Conservation (phyloP, 2,888 invertebrate species). For the Nomada ferruginata region DNA sequence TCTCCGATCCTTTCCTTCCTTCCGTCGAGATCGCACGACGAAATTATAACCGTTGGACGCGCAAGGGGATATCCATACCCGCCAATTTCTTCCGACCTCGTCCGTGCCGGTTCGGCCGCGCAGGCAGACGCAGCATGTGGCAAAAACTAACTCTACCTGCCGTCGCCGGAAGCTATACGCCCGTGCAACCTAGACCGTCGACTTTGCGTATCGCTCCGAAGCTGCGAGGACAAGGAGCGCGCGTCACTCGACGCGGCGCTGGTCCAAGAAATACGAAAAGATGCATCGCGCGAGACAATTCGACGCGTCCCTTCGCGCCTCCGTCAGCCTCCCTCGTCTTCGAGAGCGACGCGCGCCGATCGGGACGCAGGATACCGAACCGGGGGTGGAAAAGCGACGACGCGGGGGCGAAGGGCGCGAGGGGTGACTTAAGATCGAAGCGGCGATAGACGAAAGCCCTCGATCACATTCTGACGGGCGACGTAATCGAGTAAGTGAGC, state of each 20-base stretch:
- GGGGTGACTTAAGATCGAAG: slow-evolving; percentile 50
- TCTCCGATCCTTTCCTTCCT: slow-evolving; percentile 6
- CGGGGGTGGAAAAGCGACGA: slow-evolving; percentile 1
- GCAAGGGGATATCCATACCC: slow-evolving; percentile 33
- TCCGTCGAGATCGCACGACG: slow-evolving; percentile 51
- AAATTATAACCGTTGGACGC: slow-evolving; percentile 53
- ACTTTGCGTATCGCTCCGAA: background rate
- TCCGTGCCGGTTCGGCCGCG: slow-evolving; percentile 44
- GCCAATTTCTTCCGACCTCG: slow-evolving; percentile 66
- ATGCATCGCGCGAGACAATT: slow-evolving; percentile 42
- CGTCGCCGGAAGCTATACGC: slow-evolving; percentile 24
- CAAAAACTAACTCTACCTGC: slow-evolving; percentile 48
- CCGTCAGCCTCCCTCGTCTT: background rate
- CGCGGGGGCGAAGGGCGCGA: too few relatives aligned
- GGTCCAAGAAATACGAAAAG: background rate
- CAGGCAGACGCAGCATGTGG: slow-evolving; percentile 11
- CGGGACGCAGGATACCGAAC: background rate
- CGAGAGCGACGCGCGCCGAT: background rate
- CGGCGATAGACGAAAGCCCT: slow-evolving; percentile 55
- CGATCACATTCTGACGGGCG: slow-evolving; percentile 64
- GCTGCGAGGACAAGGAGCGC: slow-evolving; percentile 9
- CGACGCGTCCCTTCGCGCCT: background rate
- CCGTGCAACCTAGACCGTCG: background rate
- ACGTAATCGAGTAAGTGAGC: slow-evolving; percentile 64
- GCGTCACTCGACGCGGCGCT: slow-evolving; percentile 25